Percentiles rank a stretch among this genome's conserved stretches.
phyloP scores from a whole-genome alignment of 2,888 invertebrate species.

The Oxytorus armatus region DNA sequence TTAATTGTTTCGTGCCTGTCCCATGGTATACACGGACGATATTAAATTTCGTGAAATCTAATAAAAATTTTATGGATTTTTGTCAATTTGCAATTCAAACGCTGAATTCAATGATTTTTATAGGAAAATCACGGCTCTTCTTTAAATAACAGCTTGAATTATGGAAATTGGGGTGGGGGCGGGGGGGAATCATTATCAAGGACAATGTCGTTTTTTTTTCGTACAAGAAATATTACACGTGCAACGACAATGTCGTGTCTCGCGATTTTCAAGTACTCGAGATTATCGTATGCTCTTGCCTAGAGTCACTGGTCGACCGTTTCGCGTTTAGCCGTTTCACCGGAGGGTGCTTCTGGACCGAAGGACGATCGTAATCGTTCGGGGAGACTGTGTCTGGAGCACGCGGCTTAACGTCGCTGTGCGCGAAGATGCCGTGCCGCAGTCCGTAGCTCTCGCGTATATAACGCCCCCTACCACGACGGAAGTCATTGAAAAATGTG shows the following conservation, averaged over 20 bases:
- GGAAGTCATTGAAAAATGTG: conserved; percentile 49
- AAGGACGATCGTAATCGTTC: conserved; percentile 64
- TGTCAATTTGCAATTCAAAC: too few relatives aligned
- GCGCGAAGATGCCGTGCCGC: conserved; percentile 23
- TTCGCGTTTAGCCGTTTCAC: conserved; percentile 24
- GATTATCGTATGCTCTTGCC: conserved; percentile 43
- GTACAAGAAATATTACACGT: too few relatives aligned
- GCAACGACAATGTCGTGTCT: too few relatives aligned
- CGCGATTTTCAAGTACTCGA: too few relatives aligned
- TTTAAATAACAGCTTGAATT: too few relatives aligned
- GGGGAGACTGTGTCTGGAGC: conserved; percentile 62
- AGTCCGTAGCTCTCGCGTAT: neutral
- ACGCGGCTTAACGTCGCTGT: conserved; percentile 34
- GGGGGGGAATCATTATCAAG: too few relatives aligned
- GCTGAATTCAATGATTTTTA: neutral
- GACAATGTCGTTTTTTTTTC: too few relatives aligned
- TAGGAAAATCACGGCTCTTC: too few relatives aligned
- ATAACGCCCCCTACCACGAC: conserved; percentile 2
- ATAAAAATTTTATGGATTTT: neutral
- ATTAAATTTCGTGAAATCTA: too few relatives aligned
- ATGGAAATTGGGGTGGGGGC: too few relatives aligned
- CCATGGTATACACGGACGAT: too few relatives aligned
- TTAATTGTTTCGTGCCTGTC: too few relatives aligned
- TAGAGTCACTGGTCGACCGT: conserved; percentile 23
- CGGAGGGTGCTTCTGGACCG: conserved; percentile 47